phyloP scores from a whole-genome alignment of 2,113 vertebrate species.

The Romanogobio albipinnatus region DNA sequence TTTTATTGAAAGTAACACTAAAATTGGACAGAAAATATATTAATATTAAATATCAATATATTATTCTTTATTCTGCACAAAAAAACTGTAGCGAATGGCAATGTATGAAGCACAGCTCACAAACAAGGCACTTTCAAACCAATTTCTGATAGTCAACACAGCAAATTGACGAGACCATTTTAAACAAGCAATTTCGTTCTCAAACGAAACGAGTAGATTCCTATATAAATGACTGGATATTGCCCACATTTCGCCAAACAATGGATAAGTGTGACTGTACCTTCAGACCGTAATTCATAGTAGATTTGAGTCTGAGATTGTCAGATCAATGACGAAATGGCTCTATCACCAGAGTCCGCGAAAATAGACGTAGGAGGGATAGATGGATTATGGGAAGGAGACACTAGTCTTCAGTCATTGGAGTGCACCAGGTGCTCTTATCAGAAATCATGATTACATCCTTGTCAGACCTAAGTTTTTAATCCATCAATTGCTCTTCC shows the following conservation, averaged over 20 bases:
- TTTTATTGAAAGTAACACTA: too few relatives aligned
- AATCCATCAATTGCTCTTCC: slow-evolving; percentile 36
- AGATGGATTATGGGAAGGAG: background rate
- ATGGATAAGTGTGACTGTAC: background rate
- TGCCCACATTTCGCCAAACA: background rate
- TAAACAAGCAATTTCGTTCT: background rate
- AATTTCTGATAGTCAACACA: background rate
- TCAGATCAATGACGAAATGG: slow-evolving; percentile 6
- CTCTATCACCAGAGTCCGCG: background rate
- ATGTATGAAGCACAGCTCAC: too few relatives aligned
- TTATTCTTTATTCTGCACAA: too few relatives aligned
- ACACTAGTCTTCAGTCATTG: background rate
- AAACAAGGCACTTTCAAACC: background rate
- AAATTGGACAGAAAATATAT: too few relatives aligned
- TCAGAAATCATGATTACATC: slow-evolving; percentile 34
- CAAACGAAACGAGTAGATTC: background rate
- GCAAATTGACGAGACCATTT: background rate
- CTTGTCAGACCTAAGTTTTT: slow-evolving; percentile 33
- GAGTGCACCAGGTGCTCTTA: slow-evolving; percentile 31
- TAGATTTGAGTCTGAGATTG: background rate
- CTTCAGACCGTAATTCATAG: background rate
- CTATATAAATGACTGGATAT: background rate
- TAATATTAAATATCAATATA: too few relatives aligned
- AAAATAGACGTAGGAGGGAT: too few relatives aligned
- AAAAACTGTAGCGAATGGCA: too few relatives aligned